phyloP scores from a whole-genome alignment of 2,888 invertebrate species.

The Chaitophorus viminalis region DNA sequence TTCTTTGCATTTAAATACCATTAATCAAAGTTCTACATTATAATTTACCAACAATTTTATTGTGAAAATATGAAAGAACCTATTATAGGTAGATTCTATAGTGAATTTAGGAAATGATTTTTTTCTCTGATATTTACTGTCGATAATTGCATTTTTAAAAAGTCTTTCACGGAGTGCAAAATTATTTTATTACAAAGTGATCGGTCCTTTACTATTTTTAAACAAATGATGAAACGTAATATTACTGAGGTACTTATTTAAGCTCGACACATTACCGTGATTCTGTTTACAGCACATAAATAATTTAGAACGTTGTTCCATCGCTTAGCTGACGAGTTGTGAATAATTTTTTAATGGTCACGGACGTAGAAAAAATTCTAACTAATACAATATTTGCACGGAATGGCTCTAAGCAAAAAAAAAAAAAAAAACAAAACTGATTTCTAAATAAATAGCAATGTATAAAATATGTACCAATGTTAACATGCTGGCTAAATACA shows the following conservation, averaged over 20 bases:
- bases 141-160: not conserved
- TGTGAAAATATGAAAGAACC: too few species aligned
- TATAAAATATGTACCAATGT: not conserved
- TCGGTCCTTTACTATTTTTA: too few species aligned
- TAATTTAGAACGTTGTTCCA: not conserved
- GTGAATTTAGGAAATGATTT: too few species aligned
- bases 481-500: not conserved
- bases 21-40: too few species aligned
- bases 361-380: not conserved
- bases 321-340: not conserved
- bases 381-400: not conserved
- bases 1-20: too few species aligned
- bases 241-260: not conserved
- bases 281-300: not conserved
- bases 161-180: too few species aligned
- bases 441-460: not conserved
- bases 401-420: not conserved
- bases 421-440: not conserved
- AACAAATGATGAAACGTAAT: not conserved
- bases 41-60: too few species aligned
- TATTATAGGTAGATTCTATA: too few species aligned
- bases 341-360: not conserved
- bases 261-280: not conserved
- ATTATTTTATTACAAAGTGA: too few species aligned
- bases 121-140: not conserved